These are phyloP conservation scores for Coryphaenoides rupestris DNA, from an alignment of 2,113 vertebrate genomes.

Conservation along the genomic window DNA sequence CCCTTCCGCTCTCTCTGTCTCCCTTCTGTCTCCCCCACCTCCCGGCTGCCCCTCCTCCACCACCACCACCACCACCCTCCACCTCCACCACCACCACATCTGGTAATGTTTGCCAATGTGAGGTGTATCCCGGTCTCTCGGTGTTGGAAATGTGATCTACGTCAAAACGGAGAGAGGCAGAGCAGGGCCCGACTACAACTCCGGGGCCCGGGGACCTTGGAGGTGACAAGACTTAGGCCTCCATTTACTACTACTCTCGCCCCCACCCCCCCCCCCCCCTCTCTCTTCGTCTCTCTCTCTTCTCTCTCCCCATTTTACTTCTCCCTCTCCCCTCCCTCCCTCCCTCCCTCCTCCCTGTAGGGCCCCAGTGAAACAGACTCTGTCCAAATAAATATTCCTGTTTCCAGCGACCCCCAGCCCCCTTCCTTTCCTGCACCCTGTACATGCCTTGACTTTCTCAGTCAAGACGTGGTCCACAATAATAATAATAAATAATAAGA, in stretches of 20 bases:
- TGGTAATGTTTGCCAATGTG: conserved; percentile 40
- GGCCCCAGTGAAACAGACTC: conserved; percentile 28
- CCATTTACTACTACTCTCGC: too few relatives aligned
- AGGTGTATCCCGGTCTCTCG: conserved; percentile 45
- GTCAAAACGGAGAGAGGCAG: conserved; percentile 4
- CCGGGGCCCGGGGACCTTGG: conserved; percentile 26
- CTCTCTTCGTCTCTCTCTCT: too few relatives aligned
- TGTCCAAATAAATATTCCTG: conserved; percentile 38
- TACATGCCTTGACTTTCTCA: neutral
- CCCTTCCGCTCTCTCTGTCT: too few relatives aligned
- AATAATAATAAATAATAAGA: too few relatives aligned
- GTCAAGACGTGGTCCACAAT: neutral
- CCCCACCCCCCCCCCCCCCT: too few relatives aligned
- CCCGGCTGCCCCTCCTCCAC: neutral
- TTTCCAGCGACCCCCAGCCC: neutral
- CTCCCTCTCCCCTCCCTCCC: neutral
- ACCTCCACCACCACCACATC: conserved; percentile 21
- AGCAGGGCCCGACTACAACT: too few relatives aligned
- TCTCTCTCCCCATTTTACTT: neutral
- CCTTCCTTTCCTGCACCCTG: neutral
- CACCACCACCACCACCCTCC: neutral
- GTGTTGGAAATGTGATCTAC: conserved; percentile 32
- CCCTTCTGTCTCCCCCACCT: neutral
- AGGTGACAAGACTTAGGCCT: conserved; percentile 28
- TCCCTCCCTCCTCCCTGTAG: conserved; percentile 10